Evolutionary conservation across 2,113 vertebrate genomes (phyloP), one percentile per base, ranked within the genome.

Genomic region (Oryzias celebensis): DNA sequence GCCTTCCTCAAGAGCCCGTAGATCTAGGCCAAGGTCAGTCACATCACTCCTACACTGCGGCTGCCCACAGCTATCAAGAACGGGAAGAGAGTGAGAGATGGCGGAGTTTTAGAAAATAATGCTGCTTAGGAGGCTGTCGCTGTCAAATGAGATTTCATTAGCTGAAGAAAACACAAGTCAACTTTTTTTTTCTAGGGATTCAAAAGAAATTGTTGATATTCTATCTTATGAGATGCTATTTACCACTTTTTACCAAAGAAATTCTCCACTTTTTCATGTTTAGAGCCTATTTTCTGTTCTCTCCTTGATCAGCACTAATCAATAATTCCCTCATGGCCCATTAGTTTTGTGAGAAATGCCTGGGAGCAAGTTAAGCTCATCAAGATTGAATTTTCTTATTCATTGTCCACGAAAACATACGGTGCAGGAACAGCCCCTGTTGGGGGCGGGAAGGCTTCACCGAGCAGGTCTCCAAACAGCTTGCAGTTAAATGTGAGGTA

Each of bases 21-120:
- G 68, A 89, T 88, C 62, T 80, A 70, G 83, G 89, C 78, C 89
- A 90, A 88, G 87, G 89, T 89, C 89, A 80, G 59, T 71, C 55
- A 4, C 71, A 75, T 82, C 78, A 75, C 62, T 87, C 77, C 74
- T 54, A 54, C 10, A 10, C 36, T 10, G 36, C n/a, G 5, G 20
- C 75, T 66, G 74, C 77, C 78, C 65, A 73, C 71, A 71, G 84
- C 76, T 63, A 78, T 77, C 51, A 31, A 54, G 36, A 60, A 68
- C 59, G 52, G 22, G 45, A 36, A 47, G 46, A 48, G 71, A 67
- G 68, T 16, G 49, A 78, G 70, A 57, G 73, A 65, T 52, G 51
- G 52, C 16, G 24, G 59, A 67, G 63, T 63, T 75, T 36, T 60
- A 78, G 50, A 73, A 78, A 46, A 88, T 80, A 81, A 84, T 73